Base-by-base conservation (phyloP, 2,113 vertebrate species). In the Tupaia chinensis region DNA sequence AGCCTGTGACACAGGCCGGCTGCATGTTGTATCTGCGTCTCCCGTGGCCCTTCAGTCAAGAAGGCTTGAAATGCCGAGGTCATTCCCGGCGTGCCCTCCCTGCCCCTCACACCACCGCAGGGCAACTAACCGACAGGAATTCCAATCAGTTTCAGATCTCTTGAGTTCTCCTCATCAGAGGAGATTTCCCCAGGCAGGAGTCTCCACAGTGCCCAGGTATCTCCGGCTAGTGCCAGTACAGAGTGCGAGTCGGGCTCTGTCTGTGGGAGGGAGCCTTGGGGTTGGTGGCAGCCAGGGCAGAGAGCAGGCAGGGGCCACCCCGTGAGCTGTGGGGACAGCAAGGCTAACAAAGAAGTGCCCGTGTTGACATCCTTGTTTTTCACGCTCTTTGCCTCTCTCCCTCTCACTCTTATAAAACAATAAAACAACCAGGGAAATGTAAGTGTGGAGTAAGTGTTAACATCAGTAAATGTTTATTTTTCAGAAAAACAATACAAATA, bases 241-340 rank as follows among this genome's bases (percentile, higher is more conserved):
- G 61, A 82, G 13, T 3, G 25, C n/a, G 89, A 58, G 6, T 23
- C 10, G 7, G 9, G 12, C 17, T 54, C 60, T 54, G 13, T 14
- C 2, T 2, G 1, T 7, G 73, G 34, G 17, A 19, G 9, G 44
- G 56, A 9, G 12, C 3, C 54, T 44, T 44, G 63, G 81, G 11
- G 32, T 17, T 17, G 54, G 15, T 34, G 20, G 3, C 53, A n/a
- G n/a, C 17, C 12, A 3, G 56, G 25, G 23, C 61, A 4, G 53
- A 1, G 11, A 7, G 29, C 0, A 1, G 44, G 29, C 4, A 0
- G 66, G 66, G 32, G 13, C 12, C 1, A 1, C 29, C 13, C 11
- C 14, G 2, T 8, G 15, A 84, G n/a, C 15, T 54, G 34, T n/a
- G 27, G 27, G 19, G 34, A 56, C 8, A 74, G 15, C 32, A 13